Evolutionary conservation across 2,797 vertebrate species (phyloP), one percentile per base, ranked within the genome.

Genomic region (Sebastes iracundus): DNA sequence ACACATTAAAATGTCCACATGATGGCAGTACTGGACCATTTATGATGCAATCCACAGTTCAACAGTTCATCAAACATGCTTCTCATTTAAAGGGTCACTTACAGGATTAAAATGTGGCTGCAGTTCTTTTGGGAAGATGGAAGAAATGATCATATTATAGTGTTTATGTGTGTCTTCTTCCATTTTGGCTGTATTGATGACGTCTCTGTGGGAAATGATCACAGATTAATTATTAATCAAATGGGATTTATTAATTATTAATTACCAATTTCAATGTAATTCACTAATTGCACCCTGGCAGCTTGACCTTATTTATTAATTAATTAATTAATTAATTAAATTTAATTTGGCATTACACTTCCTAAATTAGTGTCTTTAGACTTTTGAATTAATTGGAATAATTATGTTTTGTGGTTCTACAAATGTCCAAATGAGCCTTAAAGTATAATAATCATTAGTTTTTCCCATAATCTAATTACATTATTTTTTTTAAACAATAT

Each of bases 21-120:
- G 93, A 6, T 79, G 93, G 88, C 92, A 82, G 5, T 75, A 66
- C 25, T 65, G 72, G 14, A 63, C 79, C 81, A 64, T 20, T 25
- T 78, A 68, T 67, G 25, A 35, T 28, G 12, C 6, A 49, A 23
- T 11, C 35, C 32, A 28, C 67, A 59, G 58, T 61, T 75, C 63
- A 70, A 16, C 62, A 63, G 63, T 27, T 79, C 28, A 76, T 38
- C 38, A 67, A 46, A 63, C 67, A 16, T 8, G 25, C 46, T 53
- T 7, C 11, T 22, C 1, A 6, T 27, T 58, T 11, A 52, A 38
- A 60, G 53, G 20, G 25, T 42, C 20, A 42, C 28, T 33, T 27
- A n/a, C 6, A 1, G 10, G 5, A 46, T 18, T 14, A 27, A 23
- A 12, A 12, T 13, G 42, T 42, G 30, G 25, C 49, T 27, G 61